These are phyloP conservation scores for Lucilia cuprina DNA, from an alignment of 1,140 invertebrate species.

Conservation along the genomic window DNA sequence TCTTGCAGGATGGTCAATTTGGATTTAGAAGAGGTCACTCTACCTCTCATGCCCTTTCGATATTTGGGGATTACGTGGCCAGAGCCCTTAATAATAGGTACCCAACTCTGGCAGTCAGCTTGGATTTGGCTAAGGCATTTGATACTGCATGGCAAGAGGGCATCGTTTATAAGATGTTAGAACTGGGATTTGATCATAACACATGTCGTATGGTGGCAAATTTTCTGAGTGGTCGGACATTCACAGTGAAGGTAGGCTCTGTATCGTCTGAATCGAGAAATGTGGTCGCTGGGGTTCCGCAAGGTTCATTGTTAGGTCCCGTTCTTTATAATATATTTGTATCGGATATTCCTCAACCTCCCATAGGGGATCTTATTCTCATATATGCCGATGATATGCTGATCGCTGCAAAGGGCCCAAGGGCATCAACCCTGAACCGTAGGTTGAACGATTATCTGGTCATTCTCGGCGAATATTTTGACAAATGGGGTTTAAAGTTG, in stretches of 20 bases:
- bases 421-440: not conserved
- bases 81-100: not conserved
- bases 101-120: not conserved
- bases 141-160: not conserved
- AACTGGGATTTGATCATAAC: not conserved
- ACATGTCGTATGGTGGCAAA: not conserved
- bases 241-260: not conserved
- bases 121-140: not conserved
- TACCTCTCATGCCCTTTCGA: not conserved
- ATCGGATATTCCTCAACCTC: not conserved
- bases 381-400: not conserved
- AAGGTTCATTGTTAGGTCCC: not conserved
- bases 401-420: not conserved
- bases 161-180: not conserved
- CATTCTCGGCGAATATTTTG: not conserved
- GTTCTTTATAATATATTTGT: not conserved
- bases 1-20: not conserved
- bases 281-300: not conserved
- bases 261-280: not conserved
- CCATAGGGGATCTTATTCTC: not conserved
- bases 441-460: not conserved
- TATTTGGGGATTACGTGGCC: not conserved
- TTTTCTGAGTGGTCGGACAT: not conserved
- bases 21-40: not conserved
- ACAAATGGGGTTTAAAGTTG: not conserved